Percentiles rank a stretch among this genome's conserved stretches.
phyloP scores from a whole-genome alignment of 2,888 invertebrate species.

The Poecilus cupreus region DNA sequence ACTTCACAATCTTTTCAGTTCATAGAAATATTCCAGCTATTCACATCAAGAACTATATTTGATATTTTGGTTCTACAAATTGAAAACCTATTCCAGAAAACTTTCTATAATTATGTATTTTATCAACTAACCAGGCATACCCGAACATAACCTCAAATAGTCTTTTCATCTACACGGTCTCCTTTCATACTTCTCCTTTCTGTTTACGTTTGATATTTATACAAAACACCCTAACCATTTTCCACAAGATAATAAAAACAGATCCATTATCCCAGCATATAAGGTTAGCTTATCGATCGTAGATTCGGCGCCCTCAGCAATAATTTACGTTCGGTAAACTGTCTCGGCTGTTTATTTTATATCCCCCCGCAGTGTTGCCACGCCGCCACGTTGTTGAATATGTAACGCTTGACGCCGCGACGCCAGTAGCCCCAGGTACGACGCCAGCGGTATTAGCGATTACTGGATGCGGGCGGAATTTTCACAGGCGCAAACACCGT shows the following conservation, averaged over 20 bases:
- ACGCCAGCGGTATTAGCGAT: conserved; percentile 1
- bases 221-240: too few relatives aligned
- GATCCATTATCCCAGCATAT: not conserved
- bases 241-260: not conserved
- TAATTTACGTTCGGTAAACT: conserved; percentile 39
- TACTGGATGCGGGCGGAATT: not conserved
- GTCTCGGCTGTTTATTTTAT: conserved; percentile 33
- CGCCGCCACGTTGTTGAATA: conserved; percentile 9
- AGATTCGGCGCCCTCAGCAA: conserved; percentile 4
- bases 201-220: too few relatives aligned
- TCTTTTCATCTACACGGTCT: too few relatives aligned
- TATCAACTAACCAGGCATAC: too few relatives aligned
- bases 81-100: too few relatives aligned
- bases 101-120: too few relatives aligned
- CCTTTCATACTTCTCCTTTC: too few relatives aligned
- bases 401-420: not conserved
- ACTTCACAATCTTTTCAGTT: too few relatives aligned
- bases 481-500: not conserved
- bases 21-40: too few relatives aligned
- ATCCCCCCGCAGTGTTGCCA: not conserved
- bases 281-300: conserved; percentile 10
- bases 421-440: not conserved
- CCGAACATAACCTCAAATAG: too few relatives aligned
- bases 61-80: too few relatives aligned
- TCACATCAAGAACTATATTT: too few relatives aligned